A percentile compares a stretch with the other conserved stretches of the same genome.
phyloP scores from a whole-genome alignment of 2,113 vertebrate genomes.

The Arizona elegans region DNA sequence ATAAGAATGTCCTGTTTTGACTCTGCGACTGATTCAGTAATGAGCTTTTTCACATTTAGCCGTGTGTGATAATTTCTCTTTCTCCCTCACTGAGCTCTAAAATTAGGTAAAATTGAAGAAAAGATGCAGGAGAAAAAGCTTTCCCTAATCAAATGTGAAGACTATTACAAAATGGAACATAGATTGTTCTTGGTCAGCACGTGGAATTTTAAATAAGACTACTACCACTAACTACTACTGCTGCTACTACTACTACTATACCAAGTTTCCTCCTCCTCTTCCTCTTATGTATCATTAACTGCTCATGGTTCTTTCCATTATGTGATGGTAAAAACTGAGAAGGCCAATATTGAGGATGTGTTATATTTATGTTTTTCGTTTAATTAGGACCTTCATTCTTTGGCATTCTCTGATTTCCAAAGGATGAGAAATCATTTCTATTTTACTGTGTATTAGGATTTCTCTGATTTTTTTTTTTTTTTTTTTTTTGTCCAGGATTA shows the following conservation, averaged over 20 bases:
- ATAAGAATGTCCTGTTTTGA: background rate
- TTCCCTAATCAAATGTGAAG: slow-evolving; percentile 36
- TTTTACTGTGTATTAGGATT: background rate
- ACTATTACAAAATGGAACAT: background rate
- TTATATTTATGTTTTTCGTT: background rate
- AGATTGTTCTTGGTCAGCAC: slow-evolving; percentile 3
- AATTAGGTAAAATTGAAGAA: background rate
- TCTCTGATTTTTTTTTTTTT: background rate
- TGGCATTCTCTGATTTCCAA: background rate
- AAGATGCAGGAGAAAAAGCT: background rate
- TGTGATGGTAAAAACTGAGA: slow-evolving; percentile 10
- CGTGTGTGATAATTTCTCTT: background rate
- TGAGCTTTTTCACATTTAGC: background rate
- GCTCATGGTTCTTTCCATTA: background rate
- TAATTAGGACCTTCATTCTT: slow-evolving; percentile 28
- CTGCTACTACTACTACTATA: background rate
- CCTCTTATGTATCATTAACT: slow-evolving; percentile 10
- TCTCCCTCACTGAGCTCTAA: background rate
- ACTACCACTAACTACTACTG: background rate
- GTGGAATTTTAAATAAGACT: slow-evolving; percentile 21
- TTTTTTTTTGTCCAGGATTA: background rate
- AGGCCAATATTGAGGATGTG: background rate
- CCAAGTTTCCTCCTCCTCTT: background rate
- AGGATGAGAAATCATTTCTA: background rate
- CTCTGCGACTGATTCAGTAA: background rate